A percentile compares a stretch with the other conserved stretches of the same genome.
These are phyloP conservation scores for Mnemiopsis leidyi DNA, from an alignment of 37 sponge, comb jelly and placozoan species.

Conservation along the genomic window DNA sequence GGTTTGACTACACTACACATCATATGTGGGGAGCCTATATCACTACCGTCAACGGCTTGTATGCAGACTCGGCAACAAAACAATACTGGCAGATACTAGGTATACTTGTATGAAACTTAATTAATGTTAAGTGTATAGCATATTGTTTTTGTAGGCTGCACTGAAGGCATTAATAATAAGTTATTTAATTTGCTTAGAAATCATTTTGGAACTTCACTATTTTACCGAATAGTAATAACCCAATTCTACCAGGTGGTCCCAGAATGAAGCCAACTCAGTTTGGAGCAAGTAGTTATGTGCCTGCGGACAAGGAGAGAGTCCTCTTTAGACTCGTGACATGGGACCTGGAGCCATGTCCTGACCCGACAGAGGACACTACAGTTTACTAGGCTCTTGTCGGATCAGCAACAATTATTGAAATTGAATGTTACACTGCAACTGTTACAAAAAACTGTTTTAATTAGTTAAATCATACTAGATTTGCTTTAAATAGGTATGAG, in stretches of 20 bases:
- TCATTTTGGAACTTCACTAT: too few relatives aligned
- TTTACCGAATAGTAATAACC: too few relatives aligned
- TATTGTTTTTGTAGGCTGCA: too few relatives aligned
- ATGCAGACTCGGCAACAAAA: not conserved
- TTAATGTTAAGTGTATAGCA: too few relatives aligned
- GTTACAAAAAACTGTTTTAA: too few relatives aligned
- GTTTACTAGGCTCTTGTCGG: too few relatives aligned
- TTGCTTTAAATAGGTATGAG: too few relatives aligned
- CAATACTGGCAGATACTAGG: conserved; percentile 23
- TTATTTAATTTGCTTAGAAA: too few relatives aligned
- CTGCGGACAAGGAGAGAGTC: not conserved
- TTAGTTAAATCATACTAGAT: too few relatives aligned
- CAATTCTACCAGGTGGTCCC: not conserved
- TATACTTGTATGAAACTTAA: not conserved
- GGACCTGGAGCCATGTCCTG: not conserved
- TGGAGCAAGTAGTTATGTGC: conserved; percentile 26
- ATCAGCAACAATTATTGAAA: too few relatives aligned
- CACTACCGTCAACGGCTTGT: not conserved
- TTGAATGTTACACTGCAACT: too few relatives aligned
- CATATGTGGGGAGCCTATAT: not conserved
- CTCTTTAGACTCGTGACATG: conserved; percentile 32
- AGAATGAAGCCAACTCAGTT: conserved; percentile 4
- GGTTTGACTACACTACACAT: not conserved
- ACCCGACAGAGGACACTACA: not conserved
- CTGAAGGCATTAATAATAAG: too few relatives aligned